phyloP scores from a whole-genome alignment of 2,113 vertebrate species.

The Muntiacus reevesi region DNA sequence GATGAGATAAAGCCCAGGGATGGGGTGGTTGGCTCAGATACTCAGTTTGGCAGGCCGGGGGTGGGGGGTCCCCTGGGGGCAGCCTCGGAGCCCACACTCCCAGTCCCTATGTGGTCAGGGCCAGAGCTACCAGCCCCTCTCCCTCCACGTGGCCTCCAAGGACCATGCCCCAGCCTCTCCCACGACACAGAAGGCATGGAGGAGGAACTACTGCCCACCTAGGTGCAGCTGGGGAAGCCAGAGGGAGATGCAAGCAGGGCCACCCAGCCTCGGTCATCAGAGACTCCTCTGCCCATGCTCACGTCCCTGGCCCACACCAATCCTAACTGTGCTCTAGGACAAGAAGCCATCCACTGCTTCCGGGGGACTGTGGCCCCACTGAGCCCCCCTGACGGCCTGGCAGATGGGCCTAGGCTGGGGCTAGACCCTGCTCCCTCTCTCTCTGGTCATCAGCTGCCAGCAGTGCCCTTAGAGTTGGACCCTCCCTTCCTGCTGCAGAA shows the following conservation, averaged over 20 bases:
- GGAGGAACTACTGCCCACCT: not conserved
- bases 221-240: not conserved
- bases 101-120: not conserved
- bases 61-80: accelerated
- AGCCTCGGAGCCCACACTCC: not conserved
- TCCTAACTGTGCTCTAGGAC: not conserved
- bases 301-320: not conserved
- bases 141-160: accelerated
- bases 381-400: accelerated
- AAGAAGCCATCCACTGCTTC: not conserved
- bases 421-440: not conserved
- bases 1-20: not conserved
- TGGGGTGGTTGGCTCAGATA: too few species aligned
- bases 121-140: not conserved
- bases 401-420: too few species aligned
- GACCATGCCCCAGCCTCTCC: not conserved
- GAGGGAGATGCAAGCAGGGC: not conserved
- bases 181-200: not conserved
- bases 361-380: accelerated
- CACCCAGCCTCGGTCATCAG: not conserved
- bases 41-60: accelerated
- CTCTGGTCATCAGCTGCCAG: not conserved
- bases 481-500: not conserved
- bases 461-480: not conserved
- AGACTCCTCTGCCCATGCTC: accelerated